phyloP scores from a whole-genome alignment of 1,140 invertebrate species.

The Bradynema listronoti region DNA sequence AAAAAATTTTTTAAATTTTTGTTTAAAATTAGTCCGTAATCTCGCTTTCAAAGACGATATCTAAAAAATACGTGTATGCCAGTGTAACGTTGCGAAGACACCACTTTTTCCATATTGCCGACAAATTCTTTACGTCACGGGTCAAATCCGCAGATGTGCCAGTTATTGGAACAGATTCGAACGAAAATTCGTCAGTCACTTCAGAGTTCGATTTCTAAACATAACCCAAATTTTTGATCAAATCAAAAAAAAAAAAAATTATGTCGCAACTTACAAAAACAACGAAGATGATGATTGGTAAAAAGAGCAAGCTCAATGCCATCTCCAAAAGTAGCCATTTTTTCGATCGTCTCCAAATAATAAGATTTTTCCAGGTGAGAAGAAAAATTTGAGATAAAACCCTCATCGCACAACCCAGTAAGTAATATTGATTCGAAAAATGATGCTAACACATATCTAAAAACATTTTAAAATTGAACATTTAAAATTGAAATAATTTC shows the following conservation, averaged over 20 bases:
- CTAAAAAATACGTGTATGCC: conserved; percentile 15
- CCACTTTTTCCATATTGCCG: not conserved
- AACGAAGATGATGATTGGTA: conserved; percentile 28
- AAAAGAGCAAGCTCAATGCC: conserved; percentile 17
- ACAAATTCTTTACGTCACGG: conserved; percentile 10
- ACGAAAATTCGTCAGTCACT: not conserved
- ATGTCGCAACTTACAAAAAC: conserved; percentile 19
- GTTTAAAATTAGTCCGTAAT: not conserved
- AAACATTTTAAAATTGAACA: no score
- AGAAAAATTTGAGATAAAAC: conserved; percentile 19
- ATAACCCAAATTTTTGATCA: conserved; percentile 6
- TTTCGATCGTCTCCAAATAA: conserved; percentile 33
- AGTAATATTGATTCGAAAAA: no score
- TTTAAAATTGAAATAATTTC: no score
- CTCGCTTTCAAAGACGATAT: not conserved
- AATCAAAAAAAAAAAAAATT: conserved; percentile 9
- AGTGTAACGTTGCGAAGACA: not conserved
- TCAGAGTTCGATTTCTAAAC: not conserved
- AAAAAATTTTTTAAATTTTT: not conserved
- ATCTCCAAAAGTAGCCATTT: conserved; percentile 31
- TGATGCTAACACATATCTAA: no score
- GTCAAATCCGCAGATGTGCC: conserved; percentile 13
- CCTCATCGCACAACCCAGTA: no score
- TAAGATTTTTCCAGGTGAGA: conserved; percentile 25
- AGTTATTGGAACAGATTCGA: conserved; percentile 15